phyloP scores from a whole-genome alignment of 2,113 vertebrate genomes.

The Ploceus nigricollis region DNA sequence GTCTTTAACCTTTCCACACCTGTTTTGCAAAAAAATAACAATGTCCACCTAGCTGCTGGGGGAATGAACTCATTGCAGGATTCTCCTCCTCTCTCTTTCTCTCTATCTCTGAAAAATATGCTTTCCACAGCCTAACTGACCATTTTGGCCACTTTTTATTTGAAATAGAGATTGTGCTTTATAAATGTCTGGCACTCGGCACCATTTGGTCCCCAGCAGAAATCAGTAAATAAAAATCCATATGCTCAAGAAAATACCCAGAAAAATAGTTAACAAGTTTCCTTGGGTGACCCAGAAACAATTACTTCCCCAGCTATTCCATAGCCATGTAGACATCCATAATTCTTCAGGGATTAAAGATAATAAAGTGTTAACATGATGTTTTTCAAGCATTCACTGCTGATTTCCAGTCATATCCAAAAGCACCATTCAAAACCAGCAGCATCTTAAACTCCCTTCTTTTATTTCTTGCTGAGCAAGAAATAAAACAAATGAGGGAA shows the following conservation, averaged over 20 bases:
- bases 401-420: not conserved
- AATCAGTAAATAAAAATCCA: not conserved
- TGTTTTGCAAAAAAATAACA: not conserved
- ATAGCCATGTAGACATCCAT: not conserved
- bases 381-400: not conserved
- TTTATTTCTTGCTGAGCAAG: not conserved
- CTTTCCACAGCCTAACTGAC: not conserved
- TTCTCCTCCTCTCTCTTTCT: not conserved
- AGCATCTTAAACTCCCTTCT: not conserved
- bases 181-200: not conserved
- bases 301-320: not conserved
- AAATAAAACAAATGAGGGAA: constrained; percentile 39
- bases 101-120: not conserved
- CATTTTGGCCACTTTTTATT: not conserved
- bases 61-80: not conserved
- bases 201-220: not conserved
- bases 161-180: not conserved
- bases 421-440: not conserved
- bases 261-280: not conserved
- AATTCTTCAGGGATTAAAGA: not conserved
- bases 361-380: not conserved
- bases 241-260: not conserved
- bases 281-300: not conserved
- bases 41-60: not conserved
- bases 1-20: not conserved